Conservation (phyloP, 1,140 invertebrate species). For the Ephestia elutella region DNA sequence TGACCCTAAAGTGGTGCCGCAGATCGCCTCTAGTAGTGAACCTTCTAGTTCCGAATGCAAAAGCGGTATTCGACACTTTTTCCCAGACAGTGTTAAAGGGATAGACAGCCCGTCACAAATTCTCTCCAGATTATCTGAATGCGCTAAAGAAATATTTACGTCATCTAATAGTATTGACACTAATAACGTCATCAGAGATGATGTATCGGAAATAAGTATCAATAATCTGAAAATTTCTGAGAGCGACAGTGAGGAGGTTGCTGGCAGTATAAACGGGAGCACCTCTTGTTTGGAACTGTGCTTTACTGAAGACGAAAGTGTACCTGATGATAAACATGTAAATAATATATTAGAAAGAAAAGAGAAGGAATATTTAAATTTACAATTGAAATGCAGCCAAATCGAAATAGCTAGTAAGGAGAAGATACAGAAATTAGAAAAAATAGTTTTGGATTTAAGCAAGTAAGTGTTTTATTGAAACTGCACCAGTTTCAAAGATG, state of each 20-base stretch:
- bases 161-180: conserved; percentile 61
- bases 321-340: conserved; percentile 47
- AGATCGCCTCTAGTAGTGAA: conserved; percentile 56
- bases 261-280: conserved; percentile 64
- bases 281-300: conserved; percentile 68
- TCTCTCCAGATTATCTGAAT: conserved; percentile 64
- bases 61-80: conserved; percentile 59
- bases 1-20: conserved; percentile 42
- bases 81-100: conserved; percentile 61
- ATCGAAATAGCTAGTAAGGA: conserved; percentile 62
- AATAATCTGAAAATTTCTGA: conserved; percentile 67
- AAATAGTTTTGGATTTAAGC: conserved; percentile 61
- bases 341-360: conserved; percentile 49
- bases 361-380: conserved; percentile 61
- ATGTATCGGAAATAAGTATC: conserved; percentile 62
- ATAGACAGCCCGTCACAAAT: conserved; percentile 68
- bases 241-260: conserved; percentile 68
- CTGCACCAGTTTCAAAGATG: too few species aligned
- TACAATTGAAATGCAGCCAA: conserved; percentile 62
- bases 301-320: conserved; percentile 65
- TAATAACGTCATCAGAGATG: conserved; percentile 52
- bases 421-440: conserved; percentile 66
- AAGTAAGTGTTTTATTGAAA: conserved; percentile 43
- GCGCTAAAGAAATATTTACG: conserved; percentile 72
- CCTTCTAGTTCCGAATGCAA: conserved; percentile 62